phyloP scores from a whole-genome alignment of 2,113 vertebrate species.

The Nothocercus nigrocapillus region DNA sequence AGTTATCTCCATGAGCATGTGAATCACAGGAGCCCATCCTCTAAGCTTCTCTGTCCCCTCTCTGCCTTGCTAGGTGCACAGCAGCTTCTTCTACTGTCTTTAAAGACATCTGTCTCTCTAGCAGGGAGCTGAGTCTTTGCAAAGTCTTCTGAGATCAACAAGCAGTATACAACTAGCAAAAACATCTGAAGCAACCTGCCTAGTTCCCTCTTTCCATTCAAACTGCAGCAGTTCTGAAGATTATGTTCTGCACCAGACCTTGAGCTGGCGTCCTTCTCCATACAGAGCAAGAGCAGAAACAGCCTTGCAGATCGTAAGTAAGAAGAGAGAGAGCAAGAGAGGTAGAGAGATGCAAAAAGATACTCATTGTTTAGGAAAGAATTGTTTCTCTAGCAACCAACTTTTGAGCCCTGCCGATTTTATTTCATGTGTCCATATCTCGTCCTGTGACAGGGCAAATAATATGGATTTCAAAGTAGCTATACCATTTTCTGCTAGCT shows the following conservation, averaged over 20 bases:
- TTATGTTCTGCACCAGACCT: neutral
- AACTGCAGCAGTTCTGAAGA: neutral
- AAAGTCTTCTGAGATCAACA: neutral
- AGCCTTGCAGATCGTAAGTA: neutral
- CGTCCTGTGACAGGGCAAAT: neutral
- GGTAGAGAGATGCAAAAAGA: neutral
- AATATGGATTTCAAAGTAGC: neutral
- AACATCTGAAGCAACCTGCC: neutral
- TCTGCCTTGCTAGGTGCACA: neutral
- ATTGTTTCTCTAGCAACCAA: neutral
- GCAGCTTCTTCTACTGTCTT: neutral
- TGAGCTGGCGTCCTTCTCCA: neutral
- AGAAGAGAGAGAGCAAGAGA: neutral
- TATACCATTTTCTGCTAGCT: neutral
- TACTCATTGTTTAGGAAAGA: neutral
- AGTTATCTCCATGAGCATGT: neutral
- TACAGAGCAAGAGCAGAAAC: neutral
- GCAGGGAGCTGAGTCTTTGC: neutral
- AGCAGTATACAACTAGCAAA: too few relatives aligned
- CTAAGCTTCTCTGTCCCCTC: neutral
- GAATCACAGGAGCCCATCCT: neutral
- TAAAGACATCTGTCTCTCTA: neutral
- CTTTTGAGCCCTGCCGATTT: neutral
- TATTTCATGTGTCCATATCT: neutral
- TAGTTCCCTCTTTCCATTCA: rapidly evolving